Conservation (phyloP, 2,888 invertebrate species). For the Anarsia innoxiella region DNA sequence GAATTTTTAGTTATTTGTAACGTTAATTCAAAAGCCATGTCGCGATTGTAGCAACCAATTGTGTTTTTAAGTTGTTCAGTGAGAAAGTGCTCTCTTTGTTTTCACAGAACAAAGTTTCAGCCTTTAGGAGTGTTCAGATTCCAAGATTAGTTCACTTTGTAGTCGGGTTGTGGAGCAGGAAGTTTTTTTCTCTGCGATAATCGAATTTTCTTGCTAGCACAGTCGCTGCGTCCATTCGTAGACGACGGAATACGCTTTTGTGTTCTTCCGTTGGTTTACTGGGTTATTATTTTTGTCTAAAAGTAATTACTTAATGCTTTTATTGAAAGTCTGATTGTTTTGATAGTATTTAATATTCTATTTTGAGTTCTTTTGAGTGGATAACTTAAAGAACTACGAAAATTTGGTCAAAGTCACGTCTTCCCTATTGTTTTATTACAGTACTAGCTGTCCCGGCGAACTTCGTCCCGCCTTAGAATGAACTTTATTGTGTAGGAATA, state of each 20-base stretch:
- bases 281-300: slow-evolving; percentile 9
- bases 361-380: neutral
- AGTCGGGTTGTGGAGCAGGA: slow-evolving; percentile 37
- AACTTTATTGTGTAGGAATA: no score
- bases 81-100: slow-evolving; percentile 40
- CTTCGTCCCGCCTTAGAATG: no score
- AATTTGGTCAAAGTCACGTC: no score
- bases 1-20: slow-evolving; percentile 32
- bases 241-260: slow-evolving; percentile 8
- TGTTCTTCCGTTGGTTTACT: slow-evolving; percentile 5
- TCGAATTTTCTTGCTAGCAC: slow-evolving; percentile 30
- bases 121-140: slow-evolving; percentile 45
- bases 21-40: slow-evolving; percentile 42
- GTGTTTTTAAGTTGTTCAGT: slow-evolving; percentile 40
- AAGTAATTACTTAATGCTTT: slow-evolving; percentile 4
- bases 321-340: no score
- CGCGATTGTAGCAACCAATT: slow-evolving; percentile 26
- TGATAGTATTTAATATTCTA: neutral
- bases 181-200: slow-evolving; percentile 43
- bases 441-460: no score
- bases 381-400: no score
- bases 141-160: slow-evolving; percentile 52
- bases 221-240: slow-evolving; percentile 11
- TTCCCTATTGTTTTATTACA: no score
- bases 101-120: slow-evolving; percentile 41